Evolutionary conservation across 1,140 invertebrate genomes (phyloP), one percentile per base, ranked within the genome.

Genomic region (Nasonia vitripennis): DNA sequence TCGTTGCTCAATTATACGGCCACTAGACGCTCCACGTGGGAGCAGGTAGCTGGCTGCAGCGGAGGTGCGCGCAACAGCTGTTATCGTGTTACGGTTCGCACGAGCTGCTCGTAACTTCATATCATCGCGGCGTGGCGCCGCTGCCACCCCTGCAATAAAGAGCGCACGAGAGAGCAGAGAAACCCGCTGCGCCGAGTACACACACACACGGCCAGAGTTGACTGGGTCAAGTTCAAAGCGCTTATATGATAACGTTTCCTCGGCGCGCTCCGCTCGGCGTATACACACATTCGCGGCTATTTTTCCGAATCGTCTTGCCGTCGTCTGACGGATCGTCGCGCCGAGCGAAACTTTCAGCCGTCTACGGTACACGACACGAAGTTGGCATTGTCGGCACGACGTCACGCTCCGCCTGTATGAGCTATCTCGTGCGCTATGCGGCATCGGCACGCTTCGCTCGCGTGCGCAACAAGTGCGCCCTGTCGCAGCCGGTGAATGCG

Each of bases 151-250:
- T 27, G 79, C 79, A 77, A 75, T 85, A 85, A 85, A 85, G 79
- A 85, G 78, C 70, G 37, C n/a, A 45, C 41, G 41, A 10, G 48
- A 27, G 27, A 70, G 48, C 10, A 45, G 78, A 81, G 71, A n/a
- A 79, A n/a, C 45, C 71, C 5, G 81, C 71, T 37, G n/a, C n/a
- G 37, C 9, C 9, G 45, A 5, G 48, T n/a, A 11, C 78, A 34
- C 31, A 67, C 51, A 45, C 55, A 62, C 14, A 62, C 14, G 1
- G 55, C 4, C 20, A 62, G 55, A 62, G 17, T 62, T n/a, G 55
- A 92, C 87, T 92, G 86, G 91, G 91, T 92, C 91, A 92, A 92
- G 91, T 92, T 92, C 91, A 90, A 84, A 90, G 89, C 89, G 89
- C 90, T 91, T 91, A 91, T 91, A 91, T 90, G 89, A 91, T 91